phyloP scores from a whole-genome alignment of 2,113 vertebrate genomes.

The Elachura formosa region DNA sequence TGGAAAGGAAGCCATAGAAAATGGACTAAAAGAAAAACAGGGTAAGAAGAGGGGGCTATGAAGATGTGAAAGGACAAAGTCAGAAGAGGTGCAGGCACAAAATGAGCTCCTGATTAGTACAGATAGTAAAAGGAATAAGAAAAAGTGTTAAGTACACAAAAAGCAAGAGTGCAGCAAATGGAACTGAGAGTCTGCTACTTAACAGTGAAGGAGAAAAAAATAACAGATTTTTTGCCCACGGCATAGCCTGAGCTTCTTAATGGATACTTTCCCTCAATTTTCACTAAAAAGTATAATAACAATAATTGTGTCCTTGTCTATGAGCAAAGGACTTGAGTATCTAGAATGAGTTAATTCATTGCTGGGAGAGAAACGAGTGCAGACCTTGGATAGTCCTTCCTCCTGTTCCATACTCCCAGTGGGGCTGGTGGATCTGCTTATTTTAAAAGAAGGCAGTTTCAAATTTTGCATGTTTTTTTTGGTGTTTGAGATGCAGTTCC shows the following conservation, averaged over 20 bases:
- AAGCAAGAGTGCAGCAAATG: conserved; percentile 56
- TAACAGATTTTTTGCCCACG: conserved; percentile 31
- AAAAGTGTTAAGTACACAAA: conserved; percentile 52
- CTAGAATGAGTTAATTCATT: conserved; percentile 29
- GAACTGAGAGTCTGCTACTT: conserved; percentile 51
- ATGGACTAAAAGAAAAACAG: conserved; percentile 39
- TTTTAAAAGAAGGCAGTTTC: neutral
- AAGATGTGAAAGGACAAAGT: conserved; percentile 41
- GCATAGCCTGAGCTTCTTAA: conserved; percentile 57
- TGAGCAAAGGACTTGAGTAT: conserved; percentile 11
- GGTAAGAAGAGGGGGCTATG: neutral
- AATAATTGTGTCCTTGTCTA: conserved; percentile 23
- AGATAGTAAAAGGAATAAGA: conserved; percentile 28
- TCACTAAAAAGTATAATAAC: conserved; percentile 53
- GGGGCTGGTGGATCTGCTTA: neutral
- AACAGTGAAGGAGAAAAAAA: conserved; percentile 35
- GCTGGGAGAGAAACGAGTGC: neutral
- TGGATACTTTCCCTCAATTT: conserved; percentile 65
- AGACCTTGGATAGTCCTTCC: neutral
- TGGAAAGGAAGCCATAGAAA: conserved; percentile 36
- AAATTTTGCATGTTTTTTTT: neutral
- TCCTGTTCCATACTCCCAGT: neutral
- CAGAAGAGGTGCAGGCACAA: conserved; percentile 30
- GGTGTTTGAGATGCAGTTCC: neutral
- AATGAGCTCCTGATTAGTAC: conserved; percentile 60